Evolutionary conservation across 2,797 vertebrate genomes (phyloP), one percentile per base, ranked within the genome.

Genomic region (Kryptolebias ocellatus): DNA sequence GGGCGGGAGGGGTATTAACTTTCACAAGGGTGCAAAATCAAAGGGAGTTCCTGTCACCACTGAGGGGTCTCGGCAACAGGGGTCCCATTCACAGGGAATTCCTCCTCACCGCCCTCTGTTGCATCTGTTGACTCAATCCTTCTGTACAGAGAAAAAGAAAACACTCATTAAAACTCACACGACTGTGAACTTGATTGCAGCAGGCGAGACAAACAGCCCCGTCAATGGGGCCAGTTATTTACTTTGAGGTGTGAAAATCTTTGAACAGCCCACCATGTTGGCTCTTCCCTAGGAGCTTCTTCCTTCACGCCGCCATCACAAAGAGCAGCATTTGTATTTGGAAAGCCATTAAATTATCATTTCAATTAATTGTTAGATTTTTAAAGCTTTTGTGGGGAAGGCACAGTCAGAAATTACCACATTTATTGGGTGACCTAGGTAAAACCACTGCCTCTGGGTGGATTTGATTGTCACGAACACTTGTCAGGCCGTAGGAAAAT

Each of bases 11-110:
- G 85, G 87, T 92, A 92, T 93, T 92, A 90, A 89, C 91, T 93
- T 94, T 93, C 92, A 92, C 90, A 92, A 91, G 88, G 89, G 89
- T 90, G 90, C 89, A 89, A 92, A 94, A 94, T 94, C 93, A 95
- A 95, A 94, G 94, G 88, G 87, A 89, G 89, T 90, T 90, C 89
- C 87, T 92, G 92, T 93, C 91, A 83, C 86, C 85, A 84, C 73
- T 39, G 67, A 87, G 91, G 91, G 91, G 85, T 90, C 81, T 85
- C 79, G 64, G 55, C 90, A 90, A 92, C 92, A 82, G 92, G 94
- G 92, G 91, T 90, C 92, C 91, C 82, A 91, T 93, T 95, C 90
- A 90, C 79, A 78, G 79, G 80, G 83, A 92, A 89, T 87, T 92
- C 89, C 89, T 91, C 81, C 80, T 72, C 87, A 80, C 77, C 72